These are phyloP conservation scores for Hozukius guyotensis DNA, from an alignment of 2,797 vertebrate genomes.

Conservation along the genomic window DNA sequence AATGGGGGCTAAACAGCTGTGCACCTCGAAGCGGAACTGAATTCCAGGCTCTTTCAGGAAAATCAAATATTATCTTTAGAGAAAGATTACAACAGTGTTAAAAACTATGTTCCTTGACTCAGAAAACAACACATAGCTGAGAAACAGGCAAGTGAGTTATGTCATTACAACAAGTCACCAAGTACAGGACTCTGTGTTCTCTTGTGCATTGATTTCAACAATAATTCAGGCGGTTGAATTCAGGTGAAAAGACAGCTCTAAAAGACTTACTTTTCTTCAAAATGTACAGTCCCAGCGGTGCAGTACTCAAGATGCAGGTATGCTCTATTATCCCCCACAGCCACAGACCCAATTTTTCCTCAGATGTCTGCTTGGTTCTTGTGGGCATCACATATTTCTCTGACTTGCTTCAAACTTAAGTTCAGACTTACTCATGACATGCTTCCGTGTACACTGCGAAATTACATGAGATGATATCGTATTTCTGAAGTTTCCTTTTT, in stretches of 20 bases:
- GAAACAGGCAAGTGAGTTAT: neutral
- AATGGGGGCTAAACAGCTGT: conserved; percentile 11
- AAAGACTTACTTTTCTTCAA: neutral
- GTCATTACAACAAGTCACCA: neutral
- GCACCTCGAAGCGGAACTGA: neutral
- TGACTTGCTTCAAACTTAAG: conserved; percentile 10
- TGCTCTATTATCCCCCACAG: conserved; percentile 3
- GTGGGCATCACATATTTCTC: conserved; percentile 29
- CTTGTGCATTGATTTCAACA: neutral
- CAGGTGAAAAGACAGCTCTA: neutral
- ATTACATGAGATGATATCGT: conserved; percentile 1
- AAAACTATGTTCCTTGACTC: neutral
- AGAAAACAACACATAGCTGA: neutral
- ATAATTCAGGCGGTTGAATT: neutral
- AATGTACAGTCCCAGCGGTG: neutral
- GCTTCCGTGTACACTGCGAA: neutral
- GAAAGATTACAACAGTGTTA: neutral
- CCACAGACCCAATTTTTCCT: conserved; percentile 4
- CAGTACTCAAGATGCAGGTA: conserved; percentile 15
- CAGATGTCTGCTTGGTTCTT: neutral
- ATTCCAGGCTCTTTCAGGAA: neutral
- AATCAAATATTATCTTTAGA: neutral
- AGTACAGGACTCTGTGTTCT: neutral
- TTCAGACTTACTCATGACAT: conserved; percentile 11
- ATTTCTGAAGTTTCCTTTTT: conserved; percentile 23